A percentile compares a stretch with the other conserved stretches of the same genome.
Conservation (phyloP, 1,140 invertebrate genomes). For the Eumeta japonica region DNA sequence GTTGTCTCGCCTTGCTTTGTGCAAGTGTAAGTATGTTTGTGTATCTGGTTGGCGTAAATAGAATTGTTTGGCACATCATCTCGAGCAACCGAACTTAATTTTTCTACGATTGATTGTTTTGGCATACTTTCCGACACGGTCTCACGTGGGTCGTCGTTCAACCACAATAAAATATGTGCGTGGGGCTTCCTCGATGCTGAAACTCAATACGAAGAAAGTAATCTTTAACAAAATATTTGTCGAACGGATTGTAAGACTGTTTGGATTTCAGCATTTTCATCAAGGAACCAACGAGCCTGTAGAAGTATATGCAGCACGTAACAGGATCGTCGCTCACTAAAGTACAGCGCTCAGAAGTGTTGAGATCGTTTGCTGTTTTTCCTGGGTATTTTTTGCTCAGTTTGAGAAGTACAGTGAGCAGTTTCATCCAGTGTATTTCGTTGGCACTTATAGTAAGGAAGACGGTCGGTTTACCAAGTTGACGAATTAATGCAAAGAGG, state of each 20-base stretch:
- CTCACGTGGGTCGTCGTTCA: constrained; percentile 28
- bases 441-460: constrained; percentile 27
- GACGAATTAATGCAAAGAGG: constrained; percentile 24
- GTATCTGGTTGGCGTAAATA: constrained; percentile 28
- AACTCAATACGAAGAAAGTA: constrained; percentile 32
- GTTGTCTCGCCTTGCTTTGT: constrained; percentile 23
- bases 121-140: constrained; percentile 28
- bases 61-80: constrained; percentile 19
- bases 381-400: constrained; percentile 24
- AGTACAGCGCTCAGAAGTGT: constrained; percentile 18
- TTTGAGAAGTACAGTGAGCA: constrained; percentile 22
- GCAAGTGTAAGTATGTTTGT: constrained; percentile 37
- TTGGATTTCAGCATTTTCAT: constrained; percentile 29
- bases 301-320: no score
- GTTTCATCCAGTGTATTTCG: constrained; percentile 21
- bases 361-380: constrained; percentile 20
- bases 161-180: constrained; percentile 34
- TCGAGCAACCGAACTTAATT: constrained; percentile 22
- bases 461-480: constrained; percentile 27
- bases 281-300: constrained; percentile 20
- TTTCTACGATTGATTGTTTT: constrained; percentile 27
- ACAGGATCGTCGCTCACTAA: constrained; percentile 26
- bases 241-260: constrained; percentile 25
- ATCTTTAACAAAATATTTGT: constrained; percentile 22
- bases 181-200: no score